Conservation (phyloP, 2,888 invertebrate genomes). For the Phorcus lineatus region DNA sequence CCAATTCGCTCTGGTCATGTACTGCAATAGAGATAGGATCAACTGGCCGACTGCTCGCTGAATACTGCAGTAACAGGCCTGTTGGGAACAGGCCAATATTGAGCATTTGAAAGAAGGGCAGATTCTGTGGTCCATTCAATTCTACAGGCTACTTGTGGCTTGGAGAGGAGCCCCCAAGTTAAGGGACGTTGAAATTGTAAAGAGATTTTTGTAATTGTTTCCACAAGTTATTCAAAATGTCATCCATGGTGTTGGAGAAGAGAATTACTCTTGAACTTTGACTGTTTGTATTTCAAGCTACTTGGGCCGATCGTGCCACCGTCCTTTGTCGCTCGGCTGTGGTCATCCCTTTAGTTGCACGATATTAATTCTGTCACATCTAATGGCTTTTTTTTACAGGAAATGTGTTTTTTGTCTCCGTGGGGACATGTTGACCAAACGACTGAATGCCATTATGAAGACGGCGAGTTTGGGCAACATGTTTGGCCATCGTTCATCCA, state of each 20-base stretch:
- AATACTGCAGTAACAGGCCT: neutral
- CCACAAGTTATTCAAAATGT: neutral
- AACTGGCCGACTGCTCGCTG: neutral
- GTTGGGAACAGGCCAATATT: neutral
- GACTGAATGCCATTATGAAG: no score
- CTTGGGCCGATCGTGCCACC: neutral
- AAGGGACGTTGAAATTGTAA: slow-evolving; percentile 10
- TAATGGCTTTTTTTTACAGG: neutral
- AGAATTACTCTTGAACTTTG: slow-evolving; percentile 3
- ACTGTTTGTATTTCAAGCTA: neutral
- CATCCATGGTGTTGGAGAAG: neutral
- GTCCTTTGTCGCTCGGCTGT: neutral
- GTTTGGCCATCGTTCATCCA: no score
- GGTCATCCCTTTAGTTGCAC: neutral
- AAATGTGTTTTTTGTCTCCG: slow-evolving; percentile 1
- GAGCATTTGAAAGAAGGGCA: neutral
- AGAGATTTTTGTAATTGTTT: neutral
- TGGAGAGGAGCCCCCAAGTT: neutral
- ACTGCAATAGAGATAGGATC: slow-evolving; percentile 4
- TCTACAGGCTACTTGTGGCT: slow-evolving; percentile 1
- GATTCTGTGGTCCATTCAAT: neutral
- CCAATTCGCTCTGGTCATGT: neutral
- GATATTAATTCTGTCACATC: neutral
- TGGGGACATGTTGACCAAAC: neutral
- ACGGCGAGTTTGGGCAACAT: no score